Evolutionary conservation across 2,113 vertebrate species (phyloP).

Genomic region (Alethe castanea): DNA sequence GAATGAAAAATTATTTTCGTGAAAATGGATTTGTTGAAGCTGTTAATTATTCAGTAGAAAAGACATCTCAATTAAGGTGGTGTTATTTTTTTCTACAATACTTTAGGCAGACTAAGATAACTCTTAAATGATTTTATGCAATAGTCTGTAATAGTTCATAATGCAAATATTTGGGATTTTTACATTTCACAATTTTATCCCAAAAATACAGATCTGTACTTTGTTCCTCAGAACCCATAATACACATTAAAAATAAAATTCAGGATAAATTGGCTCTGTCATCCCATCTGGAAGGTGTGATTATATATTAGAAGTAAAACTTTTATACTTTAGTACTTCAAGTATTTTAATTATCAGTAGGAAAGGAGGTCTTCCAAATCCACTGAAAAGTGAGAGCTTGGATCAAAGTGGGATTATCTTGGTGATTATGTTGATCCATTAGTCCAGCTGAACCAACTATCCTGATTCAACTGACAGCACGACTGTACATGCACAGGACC

Average conservation of each 20-base stretch:
- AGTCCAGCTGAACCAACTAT: background rate
- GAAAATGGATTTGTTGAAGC: conserved; percentile 16
- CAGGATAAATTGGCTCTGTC: background rate
- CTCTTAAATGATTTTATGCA: background rate
- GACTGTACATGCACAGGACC: background rate
- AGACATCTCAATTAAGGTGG: background rate
- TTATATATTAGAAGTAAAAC: background rate
- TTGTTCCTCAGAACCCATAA: background rate
- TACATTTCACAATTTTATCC: background rate
- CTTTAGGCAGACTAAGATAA: background rate
- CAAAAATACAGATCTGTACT: background rate
- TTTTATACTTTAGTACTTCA: background rate
- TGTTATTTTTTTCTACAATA: background rate
- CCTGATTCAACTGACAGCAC: background rate
- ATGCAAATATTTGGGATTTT: background rate
- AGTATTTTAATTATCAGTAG: background rate
- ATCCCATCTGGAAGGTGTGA: background rate
- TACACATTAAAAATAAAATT: background rate
- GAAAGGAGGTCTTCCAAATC: background rate
- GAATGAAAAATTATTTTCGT: background rate
- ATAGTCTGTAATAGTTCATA: background rate
- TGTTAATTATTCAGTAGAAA: conserved; percentile 30
- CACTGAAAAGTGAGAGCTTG: background rate
- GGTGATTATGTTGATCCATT: background rate
- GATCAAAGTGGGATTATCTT: background rate